Base-by-base conservation (phyloP, 2,113 vertebrate species). In the Poecilia latipinna region DNA sequence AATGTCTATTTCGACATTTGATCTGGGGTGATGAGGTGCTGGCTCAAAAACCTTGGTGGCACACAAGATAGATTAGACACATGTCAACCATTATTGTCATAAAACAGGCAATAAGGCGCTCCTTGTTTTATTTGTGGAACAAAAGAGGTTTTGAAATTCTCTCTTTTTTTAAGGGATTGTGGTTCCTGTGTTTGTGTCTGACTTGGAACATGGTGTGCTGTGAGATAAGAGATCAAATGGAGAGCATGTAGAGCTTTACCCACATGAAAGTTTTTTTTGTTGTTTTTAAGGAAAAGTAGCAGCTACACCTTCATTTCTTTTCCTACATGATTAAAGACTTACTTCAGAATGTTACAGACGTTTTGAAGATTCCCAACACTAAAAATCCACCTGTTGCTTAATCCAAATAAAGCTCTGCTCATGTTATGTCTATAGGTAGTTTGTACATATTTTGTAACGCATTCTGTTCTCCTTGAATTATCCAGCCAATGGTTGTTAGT, bases 201-300 rank as follows among this genome's bases (percentile, higher is more conserved):
- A 72, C 78, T 74, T 35, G 61, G 74, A 35, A 77, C 72, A 70
- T 79, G 62, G 51, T 26, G 66, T n/a, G 15, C 75, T 62, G 69
- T 82, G 71, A 84, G 85, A 90, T 80, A 65, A 85, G 54, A 77
- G 66, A 88, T 81, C 65, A 90, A 88, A 91, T 57, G 64, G 51
- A 65, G 8, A 29, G n/a, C 11, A 32, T 28, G 84, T 61, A 71
- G 87, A 80, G 42, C 15, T 13, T 65, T 42, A 22, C 24, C 74
- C 80, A 74, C 75, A 44, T 77, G 48, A 81, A 83, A 68, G 12
- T 70, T 69, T 73, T 22, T 71, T 73, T n/a, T 22, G 28, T 68
- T 68, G 39, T 26, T 26, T 28, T 28, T 28, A 28, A 12, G 44
- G 67, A 65, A 72, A 60, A 63, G 80, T 71, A 68, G 57, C 67